Evolutionary conservation across 2,888 invertebrate genomes (phyloP), one percentile per base, ranked within the genome.

Genomic region (Euproctis similis): DNA sequence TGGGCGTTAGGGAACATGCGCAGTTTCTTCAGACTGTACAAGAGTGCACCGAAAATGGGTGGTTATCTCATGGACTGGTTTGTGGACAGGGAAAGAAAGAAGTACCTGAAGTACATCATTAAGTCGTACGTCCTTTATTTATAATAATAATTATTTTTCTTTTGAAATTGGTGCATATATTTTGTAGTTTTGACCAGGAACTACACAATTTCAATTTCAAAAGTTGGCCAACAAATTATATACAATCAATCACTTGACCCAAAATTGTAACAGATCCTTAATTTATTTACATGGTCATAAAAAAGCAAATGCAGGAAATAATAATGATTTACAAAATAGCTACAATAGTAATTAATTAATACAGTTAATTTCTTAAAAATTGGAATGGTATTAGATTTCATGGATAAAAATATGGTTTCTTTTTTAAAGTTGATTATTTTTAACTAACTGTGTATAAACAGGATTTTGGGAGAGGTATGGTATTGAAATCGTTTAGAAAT

Each of bases 1-100:
- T 98, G 97, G 96, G 91, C 94, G 41, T 88, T 94, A 54, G 92
- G 93, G 54, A 97, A 98, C 84, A 94, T 94, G 78, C 93, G 94
- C 71, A 91, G 90, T 71, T 94, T 99, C 77, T 98, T 99, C 87
- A 87, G 91, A 59, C 86, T 99, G 36, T 98, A 98, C 78, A 89
- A 89, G 61, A 80, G 85, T 36, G 93, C 98, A 20, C 98, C 98
- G 10, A 88, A 93, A 64, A 98, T 99, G 98, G 93, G 96, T 24
- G 95, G 95, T 33, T 97, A 95, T 82, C 88, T 99, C 48, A 94
- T 99, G 86, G 98, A 98, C 85, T 97, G 98, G 96, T 98, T 98
- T 88, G 90, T 96, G 67, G 94, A 96, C 46, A 88, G 98, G 62
- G 97, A 98, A 76, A 88, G 99, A 64, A 97, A 95, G 82, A 85